Percentiles rank a stretch among this genome's conserved stretches.
phyloP scores from a whole-genome alignment of 2,113 vertebrate genomes.

The Microcebus tavaratra region DNA sequence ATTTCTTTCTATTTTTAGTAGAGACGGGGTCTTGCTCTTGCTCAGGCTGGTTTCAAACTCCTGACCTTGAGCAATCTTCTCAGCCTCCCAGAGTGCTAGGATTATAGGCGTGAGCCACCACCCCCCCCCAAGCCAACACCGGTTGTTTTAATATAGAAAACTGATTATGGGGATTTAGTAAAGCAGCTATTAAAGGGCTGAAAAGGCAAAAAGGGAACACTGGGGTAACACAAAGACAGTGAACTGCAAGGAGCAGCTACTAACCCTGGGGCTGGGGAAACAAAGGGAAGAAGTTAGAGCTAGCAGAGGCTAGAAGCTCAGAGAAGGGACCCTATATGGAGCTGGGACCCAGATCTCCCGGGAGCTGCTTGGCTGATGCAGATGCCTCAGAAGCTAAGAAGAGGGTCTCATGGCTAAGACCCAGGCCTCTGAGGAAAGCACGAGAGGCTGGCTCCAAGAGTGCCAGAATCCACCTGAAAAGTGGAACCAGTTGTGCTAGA shows the following conservation, averaged over 20 bases:
- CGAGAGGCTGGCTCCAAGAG: background rate
- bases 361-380: background rate
- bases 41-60: no score
- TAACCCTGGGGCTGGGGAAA: background rate
- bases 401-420: background rate
- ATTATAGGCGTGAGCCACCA: no score
- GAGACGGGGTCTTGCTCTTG: no score
- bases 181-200: background rate
- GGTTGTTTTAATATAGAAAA: conserved; percentile 43
- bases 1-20: no score
- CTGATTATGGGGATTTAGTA: background rate
- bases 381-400: background rate
- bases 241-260: background rate
- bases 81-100: no score
- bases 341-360: background rate
- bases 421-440: background rate
- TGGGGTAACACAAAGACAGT: background rate
- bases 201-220: background rate
- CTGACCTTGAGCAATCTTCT: no score
- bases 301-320: background rate
- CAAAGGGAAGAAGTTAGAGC: background rate
- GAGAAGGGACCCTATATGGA: background rate
- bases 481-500: background rate
- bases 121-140: no score
- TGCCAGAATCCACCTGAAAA: background rate